A percentile compares a stretch with the other conserved stretches of the same genome.
Evolutionary conservation across 2,888 invertebrate species (phyloP).

Genomic region (Cephus pulcher): DNA sequence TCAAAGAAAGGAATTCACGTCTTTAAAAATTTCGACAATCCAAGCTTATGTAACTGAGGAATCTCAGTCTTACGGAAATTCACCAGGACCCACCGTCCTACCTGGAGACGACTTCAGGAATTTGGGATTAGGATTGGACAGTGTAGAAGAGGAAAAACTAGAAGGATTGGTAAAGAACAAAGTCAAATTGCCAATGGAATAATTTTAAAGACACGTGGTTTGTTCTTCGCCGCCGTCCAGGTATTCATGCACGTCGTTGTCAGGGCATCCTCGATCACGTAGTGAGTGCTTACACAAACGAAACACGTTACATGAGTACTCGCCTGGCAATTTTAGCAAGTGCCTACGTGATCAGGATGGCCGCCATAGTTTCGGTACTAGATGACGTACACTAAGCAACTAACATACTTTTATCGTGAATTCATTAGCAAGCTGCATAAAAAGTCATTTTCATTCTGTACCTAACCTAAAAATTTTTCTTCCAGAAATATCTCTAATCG

Average conservation of each 20-base stretch:
- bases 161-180: neutral
- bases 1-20: neutral
- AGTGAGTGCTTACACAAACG: slow-evolving; percentile 54
- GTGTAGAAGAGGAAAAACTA: neutral
- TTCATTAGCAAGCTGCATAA: neutral
- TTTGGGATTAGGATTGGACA: too few species aligned
- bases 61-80: neutral
- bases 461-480: neutral
- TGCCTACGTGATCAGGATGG: slow-evolving; percentile 49
- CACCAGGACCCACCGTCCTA: neutral
- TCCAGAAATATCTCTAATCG: neutral
- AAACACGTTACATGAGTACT: slow-evolving; percentile 52
- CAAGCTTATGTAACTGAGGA: neutral
- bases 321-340: slow-evolving; percentile 44
- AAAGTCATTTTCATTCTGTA: neutral
- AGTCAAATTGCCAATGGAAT: too few species aligned
- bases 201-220: neutral
- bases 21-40: neutral
- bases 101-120: too few species aligned
- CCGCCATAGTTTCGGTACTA: neutral
- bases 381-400: neutral
- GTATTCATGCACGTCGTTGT: neutral
- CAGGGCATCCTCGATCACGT: slow-evolving; percentile 47
- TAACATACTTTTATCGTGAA: neutral
- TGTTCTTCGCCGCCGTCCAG: neutral